A percentile compares a stretch with the other conserved stretches of the same genome.
Conservation (phyloP, 2,797 vertebrate genomes). For the Rhinella marina region DNA sequence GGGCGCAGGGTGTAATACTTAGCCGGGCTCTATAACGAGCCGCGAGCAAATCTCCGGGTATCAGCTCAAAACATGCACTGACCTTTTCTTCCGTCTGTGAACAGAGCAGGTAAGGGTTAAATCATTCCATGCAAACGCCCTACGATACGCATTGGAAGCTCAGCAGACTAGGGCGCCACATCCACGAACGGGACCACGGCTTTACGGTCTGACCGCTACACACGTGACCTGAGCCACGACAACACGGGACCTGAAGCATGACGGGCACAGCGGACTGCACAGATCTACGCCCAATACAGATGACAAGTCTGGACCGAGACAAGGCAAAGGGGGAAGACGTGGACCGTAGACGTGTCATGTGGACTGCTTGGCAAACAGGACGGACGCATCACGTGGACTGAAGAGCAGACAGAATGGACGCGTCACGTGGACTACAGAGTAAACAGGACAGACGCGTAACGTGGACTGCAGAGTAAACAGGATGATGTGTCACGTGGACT, state of each 20-base stretch:
- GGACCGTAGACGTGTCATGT: not conserved
- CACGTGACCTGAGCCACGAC: not conserved
- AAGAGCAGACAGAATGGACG: not conserved
- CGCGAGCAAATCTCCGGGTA: slow-evolving; percentile 45
- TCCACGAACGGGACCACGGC: not conserved
- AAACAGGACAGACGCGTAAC: not conserved
- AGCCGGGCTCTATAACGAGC: slow-evolving; percentile 65
- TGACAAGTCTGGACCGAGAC: not conserved
- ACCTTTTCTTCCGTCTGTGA: slow-evolving; percentile 77
- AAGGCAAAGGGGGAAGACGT: not conserved
- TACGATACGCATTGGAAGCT: not conserved
- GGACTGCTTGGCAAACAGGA: too few relatives aligned
- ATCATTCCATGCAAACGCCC: slow-evolving; percentile 27
- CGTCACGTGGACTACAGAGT: not conserved
- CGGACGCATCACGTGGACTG: not conserved
- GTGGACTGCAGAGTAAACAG: too few relatives aligned
- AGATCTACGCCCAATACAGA: not conserved
- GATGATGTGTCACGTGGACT: too few relatives aligned
- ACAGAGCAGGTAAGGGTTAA: slow-evolving; percentile 68
- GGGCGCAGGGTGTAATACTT: slow-evolving; percentile 70
- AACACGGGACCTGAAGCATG: not conserved
- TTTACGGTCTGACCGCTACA: too few relatives aligned
- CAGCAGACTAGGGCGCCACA: not conserved
- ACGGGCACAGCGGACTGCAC: not conserved
- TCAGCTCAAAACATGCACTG: slow-evolving; percentile 67